Percentiles rank a stretch among this genome's conserved stretches.
These are phyloP conservation scores for Fabriciana adippe DNA, from an alignment of 2,888 invertebrate genomes.

Conservation along the genomic window DNA sequence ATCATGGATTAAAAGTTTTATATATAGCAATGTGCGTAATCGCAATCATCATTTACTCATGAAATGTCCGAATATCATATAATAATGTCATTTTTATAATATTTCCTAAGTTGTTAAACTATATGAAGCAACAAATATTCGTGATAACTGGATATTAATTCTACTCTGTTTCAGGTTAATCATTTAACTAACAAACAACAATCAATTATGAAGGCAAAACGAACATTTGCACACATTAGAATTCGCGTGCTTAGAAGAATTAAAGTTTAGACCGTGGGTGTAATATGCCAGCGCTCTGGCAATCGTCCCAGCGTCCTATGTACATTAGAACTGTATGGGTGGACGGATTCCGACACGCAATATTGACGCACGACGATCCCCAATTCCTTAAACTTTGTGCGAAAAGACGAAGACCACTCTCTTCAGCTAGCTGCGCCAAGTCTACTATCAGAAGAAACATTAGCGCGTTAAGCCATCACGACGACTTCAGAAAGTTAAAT, in stretches of 20 bases:
- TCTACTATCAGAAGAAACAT: slow-evolving; percentile 39
- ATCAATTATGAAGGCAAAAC: slow-evolving; percentile 64
- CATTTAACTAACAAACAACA: slow-evolving; percentile 40
- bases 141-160: slow-evolving; percentile 30
- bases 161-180: slow-evolving; percentile 30
- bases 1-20: too few species aligned
- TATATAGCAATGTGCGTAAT: too few species aligned
- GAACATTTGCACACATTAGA: slow-evolving; percentile 51
- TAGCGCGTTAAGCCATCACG: slow-evolving; percentile 56
- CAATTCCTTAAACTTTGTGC: slow-evolving; percentile 57
- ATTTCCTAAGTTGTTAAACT: slow-evolving; percentile 1
- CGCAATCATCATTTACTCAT: too few species aligned
- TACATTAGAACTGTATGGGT: slow-evolving; percentile 87
- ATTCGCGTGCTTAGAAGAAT: slow-evolving; percentile 58
- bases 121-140: slow-evolving; percentile 32
- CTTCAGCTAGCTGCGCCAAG: slow-evolving; percentile 57
- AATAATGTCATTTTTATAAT: not conserved
- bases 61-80: too few species aligned
- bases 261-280: slow-evolving; percentile 43
- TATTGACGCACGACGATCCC: slow-evolving; percentile 85
- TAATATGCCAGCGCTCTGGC: slow-evolving; percentile 84
- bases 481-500: slow-evolving; percentile 59
- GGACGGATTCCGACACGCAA: slow-evolving; percentile 86
- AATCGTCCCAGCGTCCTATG: slow-evolving; percentile 83
- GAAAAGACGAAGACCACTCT: slow-evolving; percentile 60